Evolutionary conservation across 2,113 vertebrate genomes (phyloP), one percentile per base, ranked within the genome.

Genomic region (Speoplatyrhinus poulsoni): DNA sequence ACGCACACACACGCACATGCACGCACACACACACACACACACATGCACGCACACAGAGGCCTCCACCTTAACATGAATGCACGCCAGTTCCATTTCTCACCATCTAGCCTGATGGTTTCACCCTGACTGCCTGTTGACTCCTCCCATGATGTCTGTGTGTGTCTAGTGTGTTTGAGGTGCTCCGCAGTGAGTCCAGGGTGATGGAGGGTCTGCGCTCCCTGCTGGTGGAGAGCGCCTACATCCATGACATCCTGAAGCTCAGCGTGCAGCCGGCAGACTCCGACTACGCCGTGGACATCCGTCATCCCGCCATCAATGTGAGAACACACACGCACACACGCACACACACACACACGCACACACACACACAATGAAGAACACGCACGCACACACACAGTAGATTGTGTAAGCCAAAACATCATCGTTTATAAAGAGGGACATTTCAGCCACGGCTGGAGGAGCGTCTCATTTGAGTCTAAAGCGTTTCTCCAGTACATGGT

Each of bases 181-280:
- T 99, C 66, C 94, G 97, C 75, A 96, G 92, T 56, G 98, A 99
- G 88, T 95, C 96, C 8, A 92, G 91, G 0, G 96, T 98, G 19
- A 98, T 99, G 97, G 96, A 99, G 72, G 98, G 98, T 0, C 90
- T 99, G 47, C 95, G 95, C 52, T 96, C 93, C 19, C 81, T 99
- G 53, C 96, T 91, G 2, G 95, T 99, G 49, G 95, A 96, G 75
- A 95, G 95, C 0, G 76, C 91, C 6, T 94, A 93, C 75, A 91
- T 99, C 61, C 97, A 99, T 79, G 95, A 97, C 41, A 93, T 99
- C 70, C 91, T 99, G 64, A 97, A 96, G 73, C 63, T 99, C 73
- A 97, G 96, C 69, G 96, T 95, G 46, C 97, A 98, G 84, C 96
- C 96, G 0, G 93, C 96, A 0, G 96, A 97, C 71, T 94, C 95